Base-by-base conservation (phyloP, 2,113 vertebrate species). In the Aptenodytes forsteri region DNA sequence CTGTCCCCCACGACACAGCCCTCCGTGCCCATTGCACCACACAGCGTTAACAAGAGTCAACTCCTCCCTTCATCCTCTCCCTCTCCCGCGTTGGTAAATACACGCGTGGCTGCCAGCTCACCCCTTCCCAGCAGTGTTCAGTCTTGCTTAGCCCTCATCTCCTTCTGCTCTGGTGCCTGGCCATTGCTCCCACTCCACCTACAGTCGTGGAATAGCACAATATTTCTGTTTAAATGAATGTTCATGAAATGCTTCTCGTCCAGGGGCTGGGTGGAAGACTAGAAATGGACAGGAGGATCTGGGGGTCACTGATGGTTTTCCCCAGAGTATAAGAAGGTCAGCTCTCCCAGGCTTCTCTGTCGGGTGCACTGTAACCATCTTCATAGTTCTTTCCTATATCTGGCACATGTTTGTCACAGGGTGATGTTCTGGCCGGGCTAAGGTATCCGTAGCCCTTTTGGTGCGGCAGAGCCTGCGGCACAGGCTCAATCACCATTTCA, bases 71-170 rank as follows among this genome's bases (percentile, higher is more conserved):
- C 3, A 0, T 79, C 66, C 34, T 64, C 66, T 69, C 29, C 30
- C 17, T 49, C 54, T 82, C 40, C 40, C 30, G 40, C 30, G 40
- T 15, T 3, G 4, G 62, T 26, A 71, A 47, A 65, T 23, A 20
- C 0, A 8, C 2, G 0, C 10, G 1, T 25, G 69, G 17, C n/a
- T 78, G 42, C 55, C 56, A 64, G 36, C 42, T 38, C n/a, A 7
- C 25, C 20, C 22, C 58, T 89, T 80, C 46, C 36, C 38, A 52
- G 29, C 8, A 50, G 22, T 2, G 16, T 6, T 78, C 81, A n/a
- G 27, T 47, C 32, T 75, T 62, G 25, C 20, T 72, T 59, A 19
- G 44, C 21, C 58, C 49, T 65, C 13, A 16, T 12, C 44, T 72
- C 27, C 62, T 61, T 44, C n/a, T 76, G 64, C 64, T 64, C 50